These are phyloP conservation scores for Cantharis rustica DNA, from an alignment of 2,888 invertebrate genomes.

Conservation along the genomic window DNA sequence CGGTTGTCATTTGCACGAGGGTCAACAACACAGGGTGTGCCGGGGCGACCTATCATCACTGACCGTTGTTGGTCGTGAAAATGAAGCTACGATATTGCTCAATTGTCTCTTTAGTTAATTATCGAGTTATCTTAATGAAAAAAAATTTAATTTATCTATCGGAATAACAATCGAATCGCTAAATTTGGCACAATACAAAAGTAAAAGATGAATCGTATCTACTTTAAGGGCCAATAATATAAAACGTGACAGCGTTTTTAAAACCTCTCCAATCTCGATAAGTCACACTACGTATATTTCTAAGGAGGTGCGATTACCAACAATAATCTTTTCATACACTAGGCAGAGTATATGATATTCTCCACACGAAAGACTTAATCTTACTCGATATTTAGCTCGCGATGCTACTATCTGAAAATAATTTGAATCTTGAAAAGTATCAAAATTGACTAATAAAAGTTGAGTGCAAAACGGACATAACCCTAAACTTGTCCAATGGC, in stretches of 20 bases:
- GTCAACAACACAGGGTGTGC: slow-evolving; percentile 41
- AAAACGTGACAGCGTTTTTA: background rate
- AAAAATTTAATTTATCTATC: background rate
- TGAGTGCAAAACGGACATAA: background rate
- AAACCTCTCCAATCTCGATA: background rate
- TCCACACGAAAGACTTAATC: background rate
- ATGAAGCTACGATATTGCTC: slow-evolving; percentile 4
- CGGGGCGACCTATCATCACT: slow-evolving; percentile 29
- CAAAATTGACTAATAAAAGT: background rate
- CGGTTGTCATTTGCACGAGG: slow-evolving; percentile 48
- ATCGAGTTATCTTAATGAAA: background rate
- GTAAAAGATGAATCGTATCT: background rate
- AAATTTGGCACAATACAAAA: background rate
- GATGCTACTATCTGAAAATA: background rate
- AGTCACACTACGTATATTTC: background rate
- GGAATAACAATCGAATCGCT: background rate
- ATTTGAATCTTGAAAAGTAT: background rate
- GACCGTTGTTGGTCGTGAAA: slow-evolving; percentile 26
- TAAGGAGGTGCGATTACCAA: background rate
- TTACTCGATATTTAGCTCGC: background rate
- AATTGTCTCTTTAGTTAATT: background rate
- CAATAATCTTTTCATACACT: background rate
- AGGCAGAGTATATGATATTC: background rate
- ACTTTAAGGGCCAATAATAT: background rate
- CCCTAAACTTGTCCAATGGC: background rate